Conservation (phyloP, 2,888 invertebrate species). For the Physocephala rufipes region DNA sequence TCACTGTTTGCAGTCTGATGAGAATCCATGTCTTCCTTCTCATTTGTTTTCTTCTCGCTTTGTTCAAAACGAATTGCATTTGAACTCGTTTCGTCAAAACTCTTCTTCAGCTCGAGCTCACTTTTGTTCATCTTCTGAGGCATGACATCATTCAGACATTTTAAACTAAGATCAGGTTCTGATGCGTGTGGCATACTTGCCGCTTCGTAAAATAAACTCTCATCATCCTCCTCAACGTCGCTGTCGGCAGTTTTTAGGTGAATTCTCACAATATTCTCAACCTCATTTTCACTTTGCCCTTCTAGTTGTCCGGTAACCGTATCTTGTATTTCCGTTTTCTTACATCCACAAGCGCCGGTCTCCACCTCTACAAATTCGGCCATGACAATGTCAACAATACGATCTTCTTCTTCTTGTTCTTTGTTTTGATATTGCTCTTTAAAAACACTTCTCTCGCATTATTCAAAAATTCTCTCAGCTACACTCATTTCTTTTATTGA, state of each 20-base stretch:
- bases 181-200: conserved; percentile 52
- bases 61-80: too few species aligned
- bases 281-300: conserved; percentile 11
- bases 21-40: background rate
- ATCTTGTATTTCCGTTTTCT: conserved; percentile 43
- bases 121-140: conserved; percentile 53
- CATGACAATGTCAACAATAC: conserved; percentile 6
- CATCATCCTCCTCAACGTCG: conserved; percentile 43
- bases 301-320: conserved; percentile 38
- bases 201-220: conserved; percentile 56
- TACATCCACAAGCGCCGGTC: conserved; percentile 38
- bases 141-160: conserved; percentile 45
- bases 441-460: background rate
- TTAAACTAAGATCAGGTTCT: conserved; percentile 47
- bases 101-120: conserved; percentile 38
- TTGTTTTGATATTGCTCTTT: conserved; percentile 32
- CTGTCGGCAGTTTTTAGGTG: conserved; percentile 10
- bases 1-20: background rate
- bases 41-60: conserved; percentile 22
- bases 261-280: background rate
- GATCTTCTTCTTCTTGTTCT: conserved; percentile 31
- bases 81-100: too few species aligned
- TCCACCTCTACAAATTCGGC: conserved; percentile 22
- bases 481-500: background rate
- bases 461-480: background rate